These are phyloP conservation scores for Carollia perspicillata DNA, from an alignment of 2,113 vertebrate genomes.

Conservation along the genomic window DNA sequence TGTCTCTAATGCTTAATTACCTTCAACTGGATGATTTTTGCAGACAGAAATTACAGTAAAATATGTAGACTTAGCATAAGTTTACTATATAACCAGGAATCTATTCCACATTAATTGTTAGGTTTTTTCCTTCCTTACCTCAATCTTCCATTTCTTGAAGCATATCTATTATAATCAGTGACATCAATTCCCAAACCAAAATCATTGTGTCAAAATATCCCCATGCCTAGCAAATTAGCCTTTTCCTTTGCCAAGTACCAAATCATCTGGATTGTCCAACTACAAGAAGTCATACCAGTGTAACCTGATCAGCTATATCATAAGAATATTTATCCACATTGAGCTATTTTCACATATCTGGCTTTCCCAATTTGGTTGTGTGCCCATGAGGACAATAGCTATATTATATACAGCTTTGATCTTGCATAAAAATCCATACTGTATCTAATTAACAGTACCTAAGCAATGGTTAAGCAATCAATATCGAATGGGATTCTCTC, in stretches of 20 bases:
- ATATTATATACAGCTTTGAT: neutral
- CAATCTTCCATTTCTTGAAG: neutral
- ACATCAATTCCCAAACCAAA: neutral
- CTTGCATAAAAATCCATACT: neutral
- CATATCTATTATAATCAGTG: neutral
- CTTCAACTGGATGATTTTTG: neutral
- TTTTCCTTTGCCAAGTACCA: neutral
- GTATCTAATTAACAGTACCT: neutral
- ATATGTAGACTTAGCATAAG: neutral
- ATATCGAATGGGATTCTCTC: neutral
- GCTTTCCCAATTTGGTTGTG: neutral
- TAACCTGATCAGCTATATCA: neutral
- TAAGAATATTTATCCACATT: neutral
- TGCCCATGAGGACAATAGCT: neutral
- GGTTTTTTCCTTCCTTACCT: neutral
- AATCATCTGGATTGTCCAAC: neutral
- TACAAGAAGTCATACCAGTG: neutral
- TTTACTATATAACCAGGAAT: neutral
- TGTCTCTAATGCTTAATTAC: neutral
- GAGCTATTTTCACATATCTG: neutral
- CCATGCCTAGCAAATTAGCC: neutral
- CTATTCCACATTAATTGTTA: neutral
- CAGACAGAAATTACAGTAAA: neutral
- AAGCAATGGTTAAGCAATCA: neutral
- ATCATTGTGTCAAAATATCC: neutral